Percentiles rank a stretch among this genome's conserved stretches.
phyloP scores from a whole-genome alignment of 2,797 vertebrate genomes.

The Gymnothorax javanicus region DNA sequence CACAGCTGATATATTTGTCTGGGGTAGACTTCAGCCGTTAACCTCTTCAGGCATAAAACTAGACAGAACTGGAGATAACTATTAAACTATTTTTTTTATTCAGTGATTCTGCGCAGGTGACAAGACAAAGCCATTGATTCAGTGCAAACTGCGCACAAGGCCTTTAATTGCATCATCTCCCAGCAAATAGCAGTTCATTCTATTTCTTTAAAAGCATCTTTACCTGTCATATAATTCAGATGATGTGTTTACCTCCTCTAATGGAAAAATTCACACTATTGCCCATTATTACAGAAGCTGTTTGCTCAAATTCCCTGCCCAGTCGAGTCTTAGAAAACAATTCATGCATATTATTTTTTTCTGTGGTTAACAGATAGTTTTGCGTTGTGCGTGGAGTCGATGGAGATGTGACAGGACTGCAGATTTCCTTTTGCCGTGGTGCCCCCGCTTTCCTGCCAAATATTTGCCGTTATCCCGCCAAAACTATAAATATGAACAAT shows the following conservation, averaged over 20 bases:
- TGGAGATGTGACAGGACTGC: constrained; percentile 71
- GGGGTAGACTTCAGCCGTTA: too few relatives aligned
- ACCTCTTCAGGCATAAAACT: neutral
- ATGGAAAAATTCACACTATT: neutral
- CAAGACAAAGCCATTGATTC: neutral
- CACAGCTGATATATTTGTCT: too few relatives aligned
- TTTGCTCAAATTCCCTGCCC: neutral
- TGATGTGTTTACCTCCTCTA: neutral
- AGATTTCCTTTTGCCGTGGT: constrained; percentile 55
- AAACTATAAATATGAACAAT: constrained; percentile 71
- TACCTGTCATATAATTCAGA: neutral
- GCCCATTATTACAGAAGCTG: neutral
- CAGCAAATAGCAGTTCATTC: neutral
- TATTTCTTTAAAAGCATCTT: neutral
- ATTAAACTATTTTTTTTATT: neutral
- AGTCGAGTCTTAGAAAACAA: constrained; percentile 37
- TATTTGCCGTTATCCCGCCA: constrained; percentile 65
- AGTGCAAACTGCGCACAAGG: neutral
- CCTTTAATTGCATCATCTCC: neutral
- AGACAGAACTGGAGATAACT: neutral
- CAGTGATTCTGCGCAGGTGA: neutral
- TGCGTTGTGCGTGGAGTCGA: constrained; percentile 60
- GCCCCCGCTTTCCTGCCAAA: constrained; percentile 60
- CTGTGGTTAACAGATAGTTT: constrained; percentile 38
- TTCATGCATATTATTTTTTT: too few relatives aligned